Percentiles rank a stretch among this genome's conserved stretches.
These are phyloP conservation scores for Drosophila eohydei DNA, from an alignment of 2,888 invertebrate species.

Conservation along the genomic window DNA sequence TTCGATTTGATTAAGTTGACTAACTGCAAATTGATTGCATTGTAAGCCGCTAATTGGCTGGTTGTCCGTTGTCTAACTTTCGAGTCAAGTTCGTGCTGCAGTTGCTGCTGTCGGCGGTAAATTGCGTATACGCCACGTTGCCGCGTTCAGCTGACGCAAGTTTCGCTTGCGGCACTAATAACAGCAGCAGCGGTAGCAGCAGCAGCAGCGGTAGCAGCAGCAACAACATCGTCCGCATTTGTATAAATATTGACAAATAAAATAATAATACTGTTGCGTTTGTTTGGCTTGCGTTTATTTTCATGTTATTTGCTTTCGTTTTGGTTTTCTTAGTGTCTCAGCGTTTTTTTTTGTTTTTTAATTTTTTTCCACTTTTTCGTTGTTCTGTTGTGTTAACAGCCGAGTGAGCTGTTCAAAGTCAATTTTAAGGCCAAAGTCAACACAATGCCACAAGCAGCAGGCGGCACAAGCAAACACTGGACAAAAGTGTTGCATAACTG, in stretches of 20 bases:
- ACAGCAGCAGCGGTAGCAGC: neutral
- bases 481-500: constrained; percentile 24
- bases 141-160: constrained; percentile 20
- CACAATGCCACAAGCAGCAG: constrained; percentile 8
- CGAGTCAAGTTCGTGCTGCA: constrained; percentile 21
- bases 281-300: constrained; percentile 36
- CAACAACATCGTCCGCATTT: constrained; percentile 39
- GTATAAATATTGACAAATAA: constrained; percentile 64
- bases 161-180: constrained; percentile 3
- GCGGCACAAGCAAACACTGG: neutral
- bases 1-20: constrained; percentile 71
- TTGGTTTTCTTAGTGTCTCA: constrained; percentile 17
- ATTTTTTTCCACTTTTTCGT: neutral
- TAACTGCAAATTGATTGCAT: constrained; percentile 74
- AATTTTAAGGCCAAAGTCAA: constrained; percentile 41
- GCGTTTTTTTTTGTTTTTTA: constrained; percentile 17
- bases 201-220: constrained; percentile 17
- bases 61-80: constrained; percentile 43
- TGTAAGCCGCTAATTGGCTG: constrained; percentile 72
- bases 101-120: constrained; percentile 13
- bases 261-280: constrained; percentile 35
- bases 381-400: constrained; percentile 12
- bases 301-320: constrained; percentile 26
- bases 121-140: constrained; percentile 50
- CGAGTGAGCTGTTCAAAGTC: constrained; percentile 28